These are phyloP conservation scores for Muraenolepis orangiensis DNA, from an alignment of 2,797 vertebrate species.

Conservation along the genomic window DNA sequence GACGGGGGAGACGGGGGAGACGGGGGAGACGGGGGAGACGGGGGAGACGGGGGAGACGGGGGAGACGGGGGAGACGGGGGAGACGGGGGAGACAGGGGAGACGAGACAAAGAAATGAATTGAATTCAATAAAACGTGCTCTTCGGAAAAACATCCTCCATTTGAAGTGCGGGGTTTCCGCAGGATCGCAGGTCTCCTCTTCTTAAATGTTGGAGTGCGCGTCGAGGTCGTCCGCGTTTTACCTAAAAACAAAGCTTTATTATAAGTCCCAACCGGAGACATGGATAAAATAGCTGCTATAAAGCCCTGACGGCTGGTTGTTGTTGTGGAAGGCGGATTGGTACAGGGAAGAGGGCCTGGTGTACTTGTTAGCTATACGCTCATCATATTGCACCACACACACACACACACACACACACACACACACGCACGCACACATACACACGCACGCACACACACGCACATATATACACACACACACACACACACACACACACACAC, in stretches of 20 bases:
- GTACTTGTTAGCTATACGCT: not conserved
- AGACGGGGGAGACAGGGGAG: too few species aligned
- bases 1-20: not conserved
- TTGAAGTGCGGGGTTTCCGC: slow-evolving; percentile 22
- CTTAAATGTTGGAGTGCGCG: not conserved
- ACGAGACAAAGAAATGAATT: too few species aligned
- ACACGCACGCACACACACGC: too few species aligned
- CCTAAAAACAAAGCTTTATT: slow-evolving; percentile 54
- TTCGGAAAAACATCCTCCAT: not conserved
- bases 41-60: slow-evolving; percentile 23
- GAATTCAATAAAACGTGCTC: not conserved
- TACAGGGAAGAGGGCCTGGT: slow-evolving; percentile 7
- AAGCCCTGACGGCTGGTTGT: slow-evolving; percentile 65
- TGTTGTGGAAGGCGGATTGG: slow-evolving; percentile 69
- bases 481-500: too few species aligned
- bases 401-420: not conserved
- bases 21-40: too few species aligned
- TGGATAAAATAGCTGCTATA: not conserved
- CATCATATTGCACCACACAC: not conserved
- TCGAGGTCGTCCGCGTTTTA: slow-evolving; percentile 27
- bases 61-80: not conserved
- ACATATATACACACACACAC: too few species aligned
- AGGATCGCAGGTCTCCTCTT: not conserved
- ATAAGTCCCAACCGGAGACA: slow-evolving; percentile 20
- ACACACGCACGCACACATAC: not conserved